Conservation (phyloP, 2,797 vertebrate genomes). For the Leptodactylus fallax region DNA sequence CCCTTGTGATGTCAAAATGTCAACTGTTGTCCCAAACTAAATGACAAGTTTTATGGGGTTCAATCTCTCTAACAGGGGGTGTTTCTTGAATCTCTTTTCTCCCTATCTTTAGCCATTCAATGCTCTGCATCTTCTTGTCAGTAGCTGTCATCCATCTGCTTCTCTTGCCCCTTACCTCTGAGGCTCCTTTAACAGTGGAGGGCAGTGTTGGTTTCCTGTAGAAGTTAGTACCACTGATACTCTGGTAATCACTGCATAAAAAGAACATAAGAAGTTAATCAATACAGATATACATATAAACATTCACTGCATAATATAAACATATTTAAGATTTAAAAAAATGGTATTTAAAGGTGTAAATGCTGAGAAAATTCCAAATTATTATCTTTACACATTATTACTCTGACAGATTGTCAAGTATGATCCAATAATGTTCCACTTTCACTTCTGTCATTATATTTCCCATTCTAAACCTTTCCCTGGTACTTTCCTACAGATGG, state of each 20-base stretch:
- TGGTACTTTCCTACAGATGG: constrained; percentile 64
- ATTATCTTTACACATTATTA: constrained; percentile 5
- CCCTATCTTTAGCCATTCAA: no score
- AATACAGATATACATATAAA: neutral
- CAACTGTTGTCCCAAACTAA: no score
- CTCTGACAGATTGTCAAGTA: neutral
- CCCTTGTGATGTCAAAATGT: no score
- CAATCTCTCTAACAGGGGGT: no score
- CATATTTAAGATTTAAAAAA: neutral
- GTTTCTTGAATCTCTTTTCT: no score
- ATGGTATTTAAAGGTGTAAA: neutral
- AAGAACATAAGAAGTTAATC: neutral
- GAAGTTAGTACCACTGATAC: no score
- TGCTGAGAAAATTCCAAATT: neutral
- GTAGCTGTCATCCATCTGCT: no score
- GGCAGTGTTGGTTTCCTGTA: no score
- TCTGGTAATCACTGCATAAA: neutral
- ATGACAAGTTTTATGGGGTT: no score
- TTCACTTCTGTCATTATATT: constrained; percentile 67
- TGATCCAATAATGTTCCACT: constrained; percentile 63
- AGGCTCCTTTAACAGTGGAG: no score
- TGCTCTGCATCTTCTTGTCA: no score
- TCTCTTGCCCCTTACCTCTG: no score
- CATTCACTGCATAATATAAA: neutral
- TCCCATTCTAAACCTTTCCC: constrained; percentile 63